Evolutionary conservation across 2,113 vertebrate genomes (phyloP).

Genomic region (Microtus richardsoni): DNA sequence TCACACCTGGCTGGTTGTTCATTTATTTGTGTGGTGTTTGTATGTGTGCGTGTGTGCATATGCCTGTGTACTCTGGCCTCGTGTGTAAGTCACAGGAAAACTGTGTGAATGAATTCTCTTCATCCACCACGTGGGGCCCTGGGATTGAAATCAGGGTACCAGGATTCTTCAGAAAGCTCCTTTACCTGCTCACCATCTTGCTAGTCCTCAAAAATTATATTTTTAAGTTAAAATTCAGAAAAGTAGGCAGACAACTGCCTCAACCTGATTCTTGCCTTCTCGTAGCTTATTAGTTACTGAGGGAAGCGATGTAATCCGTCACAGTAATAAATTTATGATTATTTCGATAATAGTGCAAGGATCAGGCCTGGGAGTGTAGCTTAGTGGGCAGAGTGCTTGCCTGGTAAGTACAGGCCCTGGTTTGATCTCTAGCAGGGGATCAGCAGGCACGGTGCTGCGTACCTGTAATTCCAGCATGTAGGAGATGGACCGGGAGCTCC

Average conservation of each 20-base stretch:
- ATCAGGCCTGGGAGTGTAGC: neutral
- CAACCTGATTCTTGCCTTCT: conserved; percentile 27
- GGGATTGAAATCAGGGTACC: neutral
- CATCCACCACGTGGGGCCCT: neutral
- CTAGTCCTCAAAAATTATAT: neutral
- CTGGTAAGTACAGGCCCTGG: neutral
- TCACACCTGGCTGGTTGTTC: neutral
- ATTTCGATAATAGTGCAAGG: neutral
- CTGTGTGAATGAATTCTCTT: neutral
- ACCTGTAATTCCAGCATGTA: neutral
- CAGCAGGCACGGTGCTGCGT: neutral
- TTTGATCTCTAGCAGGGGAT: neutral
- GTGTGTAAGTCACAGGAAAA: neutral
- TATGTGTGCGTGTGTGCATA: neutral
- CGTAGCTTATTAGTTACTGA: conserved; percentile 46
- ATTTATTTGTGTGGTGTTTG: neutral
- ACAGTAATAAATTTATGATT: conserved; percentile 33
- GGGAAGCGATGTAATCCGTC: neutral
- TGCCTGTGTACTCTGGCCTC: neutral
- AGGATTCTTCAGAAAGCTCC: neutral
- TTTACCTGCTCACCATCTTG: neutral
- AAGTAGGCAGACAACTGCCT: neutral
- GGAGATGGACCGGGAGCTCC: neutral
- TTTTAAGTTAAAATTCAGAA: neutral
- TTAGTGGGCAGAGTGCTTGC: neutral